These are phyloP conservation scores for Sebastes ruberrimus DNA, from an alignment of 2,797 vertebrate genomes.

Conservation along the genomic window DNA sequence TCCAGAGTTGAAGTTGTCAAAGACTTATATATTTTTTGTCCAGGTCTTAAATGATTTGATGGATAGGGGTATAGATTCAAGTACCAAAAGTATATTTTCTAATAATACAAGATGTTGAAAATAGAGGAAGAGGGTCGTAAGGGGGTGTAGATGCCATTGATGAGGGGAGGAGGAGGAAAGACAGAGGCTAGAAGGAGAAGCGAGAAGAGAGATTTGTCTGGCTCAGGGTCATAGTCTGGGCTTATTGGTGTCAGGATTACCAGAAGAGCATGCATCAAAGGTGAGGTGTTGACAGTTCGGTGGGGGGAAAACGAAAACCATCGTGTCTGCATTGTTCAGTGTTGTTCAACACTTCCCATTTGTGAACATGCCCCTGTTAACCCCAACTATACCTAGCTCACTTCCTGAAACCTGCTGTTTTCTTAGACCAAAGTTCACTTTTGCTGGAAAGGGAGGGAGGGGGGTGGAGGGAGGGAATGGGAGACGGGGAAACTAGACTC, in stretches of 20 bases:
- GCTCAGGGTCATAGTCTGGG: conserved; percentile 45
- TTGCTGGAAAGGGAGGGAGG: conserved; percentile 78
- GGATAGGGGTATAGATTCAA: conserved; percentile 1
- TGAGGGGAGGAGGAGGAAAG: background rate
- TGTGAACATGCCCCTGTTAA: conserved; percentile 31
- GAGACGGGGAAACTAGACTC: background rate
- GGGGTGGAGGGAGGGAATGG: background rate
- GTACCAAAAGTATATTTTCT: conserved; percentile 48
- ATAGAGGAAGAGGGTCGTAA: background rate
- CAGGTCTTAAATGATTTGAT: conserved; percentile 38
- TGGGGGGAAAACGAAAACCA: background rate
- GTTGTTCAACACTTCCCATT: conserved; percentile 43
- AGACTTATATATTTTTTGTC: conserved; percentile 21
- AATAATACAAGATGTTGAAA: conserved; percentile 42
- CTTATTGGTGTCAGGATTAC: conserved; percentile 28
- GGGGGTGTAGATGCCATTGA: background rate
- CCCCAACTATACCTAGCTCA: conserved; percentile 55
- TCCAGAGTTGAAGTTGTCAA: background rate
- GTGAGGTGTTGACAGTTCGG: conserved; percentile 21
- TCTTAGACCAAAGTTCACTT: conserved; percentile 90
- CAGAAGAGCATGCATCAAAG: conserved; percentile 14
- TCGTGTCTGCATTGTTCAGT: conserved; percentile 18
- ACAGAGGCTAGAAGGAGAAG: background rate
- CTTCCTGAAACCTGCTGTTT: conserved; percentile 76
- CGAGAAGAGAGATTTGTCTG: conserved; percentile 20